phyloP scores from a whole-genome alignment of 2,888 invertebrate genomes.

The Listrodromus nycthemerus region DNA sequence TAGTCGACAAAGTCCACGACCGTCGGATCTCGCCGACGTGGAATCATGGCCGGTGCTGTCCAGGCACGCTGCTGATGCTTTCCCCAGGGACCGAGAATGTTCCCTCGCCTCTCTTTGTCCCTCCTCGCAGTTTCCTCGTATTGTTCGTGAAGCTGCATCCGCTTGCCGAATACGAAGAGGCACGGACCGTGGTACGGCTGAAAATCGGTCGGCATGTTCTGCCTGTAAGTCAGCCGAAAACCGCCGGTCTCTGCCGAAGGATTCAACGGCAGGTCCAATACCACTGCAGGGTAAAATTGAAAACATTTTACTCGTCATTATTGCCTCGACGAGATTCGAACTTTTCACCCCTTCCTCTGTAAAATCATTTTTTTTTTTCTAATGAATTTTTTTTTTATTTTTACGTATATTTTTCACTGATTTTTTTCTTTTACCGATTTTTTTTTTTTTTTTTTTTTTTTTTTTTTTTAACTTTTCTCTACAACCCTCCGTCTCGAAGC shows the following conservation, averaged over 20 bases:
- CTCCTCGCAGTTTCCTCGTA: conserved; percentile 86
- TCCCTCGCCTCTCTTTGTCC: conserved; percentile 66
- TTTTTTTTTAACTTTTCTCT: background rate
- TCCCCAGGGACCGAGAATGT: conserved; percentile 66
- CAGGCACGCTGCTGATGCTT: conserved; percentile 75
- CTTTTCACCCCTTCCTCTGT: background rate
- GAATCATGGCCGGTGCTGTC: conserved; percentile 75
- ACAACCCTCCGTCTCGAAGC: background rate
- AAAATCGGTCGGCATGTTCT: conserved; percentile 89
- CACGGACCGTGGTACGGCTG: conserved; percentile 92
- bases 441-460: background rate
- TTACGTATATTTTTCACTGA: too few species aligned
- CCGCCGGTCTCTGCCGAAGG: conserved; percentile 91
- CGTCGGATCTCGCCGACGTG: conserved; percentile 73
- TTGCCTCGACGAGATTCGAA: background rate
- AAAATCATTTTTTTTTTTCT: conserved; percentile 45
- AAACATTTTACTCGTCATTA: conserved; percentile 17
- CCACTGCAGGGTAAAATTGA: conserved; percentile 87
- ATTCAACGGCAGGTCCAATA: conserved; percentile 90
- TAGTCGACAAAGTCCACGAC: conserved; percentile 78
- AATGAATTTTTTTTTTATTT: background rate
- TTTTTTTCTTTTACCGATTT: too few species aligned
- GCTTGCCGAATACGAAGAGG: conserved; percentile 88
- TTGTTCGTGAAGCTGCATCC: conserved; percentile 70
- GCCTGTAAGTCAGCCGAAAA: conserved; percentile 92